These are phyloP conservation scores for Eurytoma adleriae DNA, from an alignment of 2,888 invertebrate genomes.

Conservation along the genomic window DNA sequence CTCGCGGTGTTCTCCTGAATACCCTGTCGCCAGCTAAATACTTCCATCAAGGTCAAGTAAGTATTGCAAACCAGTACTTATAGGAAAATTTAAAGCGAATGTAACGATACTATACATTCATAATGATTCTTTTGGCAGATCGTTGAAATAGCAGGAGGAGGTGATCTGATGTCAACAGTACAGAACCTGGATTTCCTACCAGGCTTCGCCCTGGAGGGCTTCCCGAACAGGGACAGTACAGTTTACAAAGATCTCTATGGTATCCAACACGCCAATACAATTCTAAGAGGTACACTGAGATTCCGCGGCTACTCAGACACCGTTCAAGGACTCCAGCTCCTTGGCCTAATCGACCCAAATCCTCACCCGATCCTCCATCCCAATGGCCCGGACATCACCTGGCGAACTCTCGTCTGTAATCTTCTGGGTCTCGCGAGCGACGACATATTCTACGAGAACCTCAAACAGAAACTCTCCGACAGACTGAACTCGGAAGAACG, in stretches of 20 bases:
- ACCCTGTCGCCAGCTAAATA: constrained; percentile 94
- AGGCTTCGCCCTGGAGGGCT: constrained; percentile 97
- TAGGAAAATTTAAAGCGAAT: background rate
- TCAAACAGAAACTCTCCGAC: constrained; percentile 90
- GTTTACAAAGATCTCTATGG: constrained; percentile 90
- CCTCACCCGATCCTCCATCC: constrained; percentile 94
- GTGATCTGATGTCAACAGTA: constrained; percentile 90
- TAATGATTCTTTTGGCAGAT: constrained; percentile 77
- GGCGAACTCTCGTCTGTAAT: constrained; percentile 93
- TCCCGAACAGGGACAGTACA: constrained; percentile 97
- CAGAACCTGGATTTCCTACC: constrained; percentile 93
- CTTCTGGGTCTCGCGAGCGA: constrained; percentile 89
- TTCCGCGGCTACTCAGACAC: constrained; percentile 94
- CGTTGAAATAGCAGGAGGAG: constrained; percentile 92
- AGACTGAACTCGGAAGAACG: constrained; percentile 85
- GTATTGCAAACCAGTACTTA: background rate
- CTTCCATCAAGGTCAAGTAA: constrained; percentile 86
- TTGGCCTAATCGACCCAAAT: constrained; percentile 92
- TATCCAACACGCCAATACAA: constrained; percentile 89
- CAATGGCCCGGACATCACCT: constrained; percentile 96
- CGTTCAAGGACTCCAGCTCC: constrained; percentile 89
- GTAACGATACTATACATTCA: background rate
- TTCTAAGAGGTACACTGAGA: constrained; percentile 95
- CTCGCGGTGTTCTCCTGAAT: constrained; percentile 93
- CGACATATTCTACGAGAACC: constrained; percentile 95